Evolutionary conservation across 2,888 invertebrate genomes (phyloP).

Genomic region (Orthosia gothica): DNA sequence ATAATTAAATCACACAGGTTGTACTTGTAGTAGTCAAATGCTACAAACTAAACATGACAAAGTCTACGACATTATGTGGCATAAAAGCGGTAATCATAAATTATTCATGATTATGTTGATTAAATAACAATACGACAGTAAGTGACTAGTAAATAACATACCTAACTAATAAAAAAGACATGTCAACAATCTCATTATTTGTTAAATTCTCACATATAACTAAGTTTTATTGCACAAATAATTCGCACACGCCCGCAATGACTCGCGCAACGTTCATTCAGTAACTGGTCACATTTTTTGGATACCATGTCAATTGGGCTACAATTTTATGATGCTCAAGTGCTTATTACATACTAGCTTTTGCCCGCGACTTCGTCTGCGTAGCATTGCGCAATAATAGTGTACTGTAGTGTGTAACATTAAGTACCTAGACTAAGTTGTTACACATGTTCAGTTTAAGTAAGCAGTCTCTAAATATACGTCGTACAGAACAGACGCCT

Average conservation of each 20-base stretch:
- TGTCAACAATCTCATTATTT: constrained; percentile 29
- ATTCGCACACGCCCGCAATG: constrained; percentile 26
- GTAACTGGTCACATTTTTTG: constrained; percentile 43
- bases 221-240: constrained; percentile 43
- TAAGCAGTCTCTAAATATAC: no score
- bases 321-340: constrained; percentile 20
- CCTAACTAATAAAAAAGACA: constrained; percentile 15
- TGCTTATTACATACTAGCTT: constrained; percentile 1
- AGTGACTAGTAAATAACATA: constrained; percentile 13
- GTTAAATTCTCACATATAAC: constrained; percentile 14
- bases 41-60: neutral
- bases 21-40: neutral
- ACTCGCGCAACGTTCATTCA: constrained; percentile 40
- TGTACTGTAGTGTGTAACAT: no score
- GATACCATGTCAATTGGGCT: constrained; percentile 38
- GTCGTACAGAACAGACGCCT: no score
- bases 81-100: neutral
- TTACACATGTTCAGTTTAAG: no score
- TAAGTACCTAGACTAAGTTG: no score
- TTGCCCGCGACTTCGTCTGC: no score
- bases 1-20: no score
- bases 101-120: constrained; percentile 1
- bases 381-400: no score
- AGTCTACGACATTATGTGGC: neutral
- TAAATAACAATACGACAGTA: constrained; percentile 6